Evolutionary conservation across 2,888 invertebrate species (phyloP).

Genomic region (Nymphalis urticae): DNA sequence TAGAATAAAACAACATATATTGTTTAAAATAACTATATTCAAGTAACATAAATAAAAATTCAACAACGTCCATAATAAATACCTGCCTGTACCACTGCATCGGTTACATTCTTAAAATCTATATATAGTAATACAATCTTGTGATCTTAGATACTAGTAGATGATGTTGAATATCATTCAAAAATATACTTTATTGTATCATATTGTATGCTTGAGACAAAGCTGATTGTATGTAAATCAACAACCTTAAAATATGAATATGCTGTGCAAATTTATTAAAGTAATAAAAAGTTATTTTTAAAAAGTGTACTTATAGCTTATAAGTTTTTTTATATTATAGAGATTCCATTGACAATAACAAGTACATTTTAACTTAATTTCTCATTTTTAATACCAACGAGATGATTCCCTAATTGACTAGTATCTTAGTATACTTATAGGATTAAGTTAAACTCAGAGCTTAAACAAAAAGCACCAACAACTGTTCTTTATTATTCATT

Average conservation of each 20-base stretch:
- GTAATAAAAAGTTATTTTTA: neutral
- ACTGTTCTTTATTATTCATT: conserved; percentile 7
- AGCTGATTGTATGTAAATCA: neutral
- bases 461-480: conserved; percentile 27
- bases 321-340: neutral
- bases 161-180: conserved; percentile 19
- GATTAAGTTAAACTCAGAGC: conserved; percentile 14
- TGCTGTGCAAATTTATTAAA: neutral
- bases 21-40: conserved; percentile 53
- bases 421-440: conserved; percentile 24
- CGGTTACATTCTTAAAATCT: neutral
- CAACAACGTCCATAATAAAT: conserved; percentile 42
- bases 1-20: conserved; percentile 3
- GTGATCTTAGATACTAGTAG: neutral
- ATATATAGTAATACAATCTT: conserved; percentile 4
- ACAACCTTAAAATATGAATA: neutral
- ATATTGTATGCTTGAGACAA: neutral
- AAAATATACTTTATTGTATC: conserved; percentile 27
- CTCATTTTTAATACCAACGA: neutral
- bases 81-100: conserved; percentile 7
- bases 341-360: neutral
- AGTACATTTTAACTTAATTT: neutral
- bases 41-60: conserved; percentile 56
- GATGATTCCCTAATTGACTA: conserved; percentile 28
- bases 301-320: conserved; percentile 5